Evolutionary conservation across 2,797 vertebrate species (phyloP).

Genomic region (Merluccius polli): DNA sequence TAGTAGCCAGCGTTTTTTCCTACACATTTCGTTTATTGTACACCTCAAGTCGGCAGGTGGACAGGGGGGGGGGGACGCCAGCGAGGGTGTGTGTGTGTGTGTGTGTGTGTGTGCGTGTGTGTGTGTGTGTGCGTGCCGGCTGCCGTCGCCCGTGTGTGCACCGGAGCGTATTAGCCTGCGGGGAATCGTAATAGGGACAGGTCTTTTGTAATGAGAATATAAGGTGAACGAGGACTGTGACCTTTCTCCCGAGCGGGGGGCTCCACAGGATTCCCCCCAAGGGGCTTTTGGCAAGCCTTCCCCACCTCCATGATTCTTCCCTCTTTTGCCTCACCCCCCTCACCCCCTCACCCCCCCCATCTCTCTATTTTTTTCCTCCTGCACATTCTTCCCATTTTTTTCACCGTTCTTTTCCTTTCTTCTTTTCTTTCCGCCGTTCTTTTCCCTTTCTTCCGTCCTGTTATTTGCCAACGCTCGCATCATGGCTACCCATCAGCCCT

Average conservation of each 20-base stretch:
- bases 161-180: not conserved
- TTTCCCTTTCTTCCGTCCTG: conserved; percentile 31
- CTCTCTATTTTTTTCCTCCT: conserved; percentile 17
- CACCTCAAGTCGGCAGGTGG: not conserved
- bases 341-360: not conserved
- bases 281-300: conserved; percentile 42
- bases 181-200: conserved; percentile 25
- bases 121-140: not conserved
- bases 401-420: not conserved
- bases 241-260: conserved; percentile 56
- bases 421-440: conserved; percentile 22
- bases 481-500: conserved; percentile 69
- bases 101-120: no score
- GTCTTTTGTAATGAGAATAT: conserved; percentile 64
- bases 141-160: not conserved
- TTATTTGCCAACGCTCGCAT: conserved; percentile 62
- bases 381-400: conserved; percentile 14
- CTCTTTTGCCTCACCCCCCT: not conserved
- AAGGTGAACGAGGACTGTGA: conserved; percentile 60
- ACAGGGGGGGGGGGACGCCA: no score
- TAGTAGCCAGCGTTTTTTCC: not conserved
- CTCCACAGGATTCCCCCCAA: conserved; percentile 49
- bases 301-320: conserved; percentile 13
- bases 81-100: not conserved
- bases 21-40: not conserved